phyloP scores from a whole-genome alignment of 2,113 vertebrate genomes.

The Cricetomys ansorgei region DNA sequence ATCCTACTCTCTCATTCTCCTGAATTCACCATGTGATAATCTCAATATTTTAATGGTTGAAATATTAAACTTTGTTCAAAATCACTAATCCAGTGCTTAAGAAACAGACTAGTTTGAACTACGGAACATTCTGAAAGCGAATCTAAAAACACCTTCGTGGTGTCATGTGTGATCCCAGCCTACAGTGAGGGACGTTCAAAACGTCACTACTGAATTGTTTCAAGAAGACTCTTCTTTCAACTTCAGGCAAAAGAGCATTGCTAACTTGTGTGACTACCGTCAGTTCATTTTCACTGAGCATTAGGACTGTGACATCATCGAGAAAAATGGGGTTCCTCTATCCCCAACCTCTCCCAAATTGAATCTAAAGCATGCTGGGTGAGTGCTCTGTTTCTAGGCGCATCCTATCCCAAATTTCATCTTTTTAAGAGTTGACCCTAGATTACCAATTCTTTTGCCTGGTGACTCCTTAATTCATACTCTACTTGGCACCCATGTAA shows the following conservation, averaged over 20 bases:
- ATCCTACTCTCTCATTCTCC: background rate
- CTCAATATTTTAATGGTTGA: constrained; percentile 5
- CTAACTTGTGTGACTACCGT: background rate
- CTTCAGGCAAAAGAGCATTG: background rate
- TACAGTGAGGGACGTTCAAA: background rate
- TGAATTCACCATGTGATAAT: constrained; percentile 7
- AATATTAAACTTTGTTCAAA: constrained; percentile 31
- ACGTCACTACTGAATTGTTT: background rate
- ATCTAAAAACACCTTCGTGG: background rate
- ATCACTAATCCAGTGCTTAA: background rate
- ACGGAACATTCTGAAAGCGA: background rate
- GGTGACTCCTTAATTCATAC: constrained; percentile 6
- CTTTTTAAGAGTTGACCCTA: constrained; percentile 30
- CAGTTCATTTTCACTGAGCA: constrained; percentile 30
- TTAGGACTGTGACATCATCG: background rate
- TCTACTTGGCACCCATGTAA: constrained; percentile 45
- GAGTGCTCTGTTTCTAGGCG: background rate
- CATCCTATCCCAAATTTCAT: background rate
- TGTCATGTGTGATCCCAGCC: background rate
- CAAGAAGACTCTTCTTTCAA: background rate
- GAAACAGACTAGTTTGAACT: background rate
- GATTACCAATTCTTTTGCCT: constrained; percentile 47
- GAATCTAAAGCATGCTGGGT: background rate
- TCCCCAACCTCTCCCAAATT: background rate
- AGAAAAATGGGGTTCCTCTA: background rate